Evolutionary conservation across 2,113 vertebrate species (phyloP).

Genomic region (Theropithecus gelada): DNA sequence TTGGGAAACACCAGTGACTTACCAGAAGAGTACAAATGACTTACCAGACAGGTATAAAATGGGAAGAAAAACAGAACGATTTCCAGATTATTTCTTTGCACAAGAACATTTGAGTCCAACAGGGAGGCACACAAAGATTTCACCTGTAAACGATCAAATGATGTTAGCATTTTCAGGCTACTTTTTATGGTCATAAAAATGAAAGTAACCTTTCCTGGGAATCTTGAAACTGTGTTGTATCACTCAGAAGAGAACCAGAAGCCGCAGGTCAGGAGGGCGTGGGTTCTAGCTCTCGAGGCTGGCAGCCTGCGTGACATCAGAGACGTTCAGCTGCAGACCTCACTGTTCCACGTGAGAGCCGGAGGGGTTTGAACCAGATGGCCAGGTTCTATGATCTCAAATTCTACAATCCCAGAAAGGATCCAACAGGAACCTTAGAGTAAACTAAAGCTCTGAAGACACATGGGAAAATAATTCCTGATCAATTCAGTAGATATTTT

Average conservation of each 20-base stretch:
- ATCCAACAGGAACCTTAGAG: not conserved
- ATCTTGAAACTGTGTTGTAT: rapidly evolving
- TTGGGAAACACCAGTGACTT: rapidly evolving
- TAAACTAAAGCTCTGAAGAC: not conserved
- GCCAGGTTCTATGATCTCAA: not conserved
- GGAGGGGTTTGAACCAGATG: not conserved
- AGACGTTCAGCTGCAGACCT: not conserved
- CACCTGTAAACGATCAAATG: constrained; percentile 81
- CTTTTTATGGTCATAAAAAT: not conserved
- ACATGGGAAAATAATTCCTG: not conserved
- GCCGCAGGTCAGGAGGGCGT: rapidly evolving
- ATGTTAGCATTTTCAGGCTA: rapidly evolving
- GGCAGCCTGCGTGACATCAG: rapidly evolving
- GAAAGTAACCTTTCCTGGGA: not conserved
- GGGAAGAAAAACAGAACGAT: constrained; percentile 97
- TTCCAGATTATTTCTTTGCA: constrained; percentile 96
- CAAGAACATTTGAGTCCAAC: constrained; percentile 95
- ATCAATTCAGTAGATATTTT: not conserved
- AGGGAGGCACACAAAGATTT: constrained; percentile 91
- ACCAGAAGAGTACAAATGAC: not conserved
- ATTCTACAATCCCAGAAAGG: not conserved
- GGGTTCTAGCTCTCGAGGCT: not conserved
- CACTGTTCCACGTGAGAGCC: not conserved
- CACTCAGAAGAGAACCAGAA: not conserved
- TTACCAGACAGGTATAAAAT: constrained; percentile 91